phyloP scores from a whole-genome alignment of 2,797 vertebrate genomes.

The Mastacembelus armatus region DNA sequence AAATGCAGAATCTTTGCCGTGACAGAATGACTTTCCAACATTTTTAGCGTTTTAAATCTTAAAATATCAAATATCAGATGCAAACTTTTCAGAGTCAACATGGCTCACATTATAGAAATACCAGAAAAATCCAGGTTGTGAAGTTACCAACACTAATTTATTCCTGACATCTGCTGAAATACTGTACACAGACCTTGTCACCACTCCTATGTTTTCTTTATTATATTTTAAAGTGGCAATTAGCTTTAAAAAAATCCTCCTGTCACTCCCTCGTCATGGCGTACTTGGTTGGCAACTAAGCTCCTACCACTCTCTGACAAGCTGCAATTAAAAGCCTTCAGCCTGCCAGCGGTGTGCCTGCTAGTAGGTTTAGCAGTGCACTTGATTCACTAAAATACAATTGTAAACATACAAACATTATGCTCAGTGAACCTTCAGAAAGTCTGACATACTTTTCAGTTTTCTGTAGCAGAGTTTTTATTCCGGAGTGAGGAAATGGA shows the following conservation, averaged over 20 bases:
- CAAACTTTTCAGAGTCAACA: too few species aligned
- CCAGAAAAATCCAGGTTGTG: slow-evolving; percentile 12
- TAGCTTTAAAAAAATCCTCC: not conserved
- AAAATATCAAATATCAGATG: too few species aligned
- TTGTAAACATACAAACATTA: slow-evolving; percentile 20
- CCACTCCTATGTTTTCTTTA: slow-evolving; percentile 13
- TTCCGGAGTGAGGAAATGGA: not conserved
- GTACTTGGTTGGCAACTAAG: slow-evolving; percentile 13
- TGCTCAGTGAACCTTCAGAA: slow-evolving; percentile 12
- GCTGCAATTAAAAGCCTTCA: slow-evolving; percentile 39
- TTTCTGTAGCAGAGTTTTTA: not conserved
- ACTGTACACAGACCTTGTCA: not conserved
- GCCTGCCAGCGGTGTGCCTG: slow-evolving; percentile 27
- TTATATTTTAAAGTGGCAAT: slow-evolving; percentile 41
- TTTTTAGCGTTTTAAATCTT: not conserved
- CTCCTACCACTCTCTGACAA: slow-evolving; percentile 18
- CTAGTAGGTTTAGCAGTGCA: slow-evolving; percentile 9
- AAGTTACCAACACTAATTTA: slow-evolving; percentile 31
- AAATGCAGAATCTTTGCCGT: not conserved
- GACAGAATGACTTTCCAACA: not conserved
- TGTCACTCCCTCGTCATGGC: slow-evolving; percentile 22
- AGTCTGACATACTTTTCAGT: not conserved
- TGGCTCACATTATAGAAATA: not conserved
- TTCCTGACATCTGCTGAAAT: slow-evolving; percentile 40
- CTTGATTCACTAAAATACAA: not conserved